These are phyloP conservation scores for Cosmia pyralina DNA, from an alignment of 2,888 invertebrate genomes.

Conservation along the genomic window DNA sequence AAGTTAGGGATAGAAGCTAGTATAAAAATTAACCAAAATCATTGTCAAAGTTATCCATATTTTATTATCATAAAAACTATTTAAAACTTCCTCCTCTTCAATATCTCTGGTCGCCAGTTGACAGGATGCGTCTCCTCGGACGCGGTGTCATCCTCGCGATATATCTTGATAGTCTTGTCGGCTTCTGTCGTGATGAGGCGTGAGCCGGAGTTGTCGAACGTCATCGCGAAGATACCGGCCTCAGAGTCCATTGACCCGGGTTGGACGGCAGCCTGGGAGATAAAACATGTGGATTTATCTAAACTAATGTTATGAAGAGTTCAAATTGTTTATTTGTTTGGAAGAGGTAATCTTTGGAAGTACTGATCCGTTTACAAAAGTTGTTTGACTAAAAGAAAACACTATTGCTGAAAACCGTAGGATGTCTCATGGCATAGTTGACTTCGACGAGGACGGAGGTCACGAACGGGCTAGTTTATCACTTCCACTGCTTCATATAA, in stretches of 20 bases:
- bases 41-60: conserved; percentile 27
- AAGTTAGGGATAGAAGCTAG: background rate
- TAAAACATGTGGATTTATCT: background rate
- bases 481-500: background rate
- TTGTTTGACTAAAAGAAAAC: background rate
- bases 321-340: background rate
- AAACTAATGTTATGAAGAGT: background rate
- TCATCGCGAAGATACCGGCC: conserved; percentile 98
- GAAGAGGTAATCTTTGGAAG: background rate
- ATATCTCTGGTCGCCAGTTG: conserved; percentile 99
- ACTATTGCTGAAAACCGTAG: no score
- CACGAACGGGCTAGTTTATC: background rate
- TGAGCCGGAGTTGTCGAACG: conserved; percentile 98
- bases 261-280: conserved; percentile 95
- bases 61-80: conserved; percentile 25
- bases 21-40: background rate
- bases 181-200: conserved; percentile 99
- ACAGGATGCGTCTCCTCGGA: conserved; percentile 99
- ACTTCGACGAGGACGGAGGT: background rate
- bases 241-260: conserved; percentile 99
- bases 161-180: conserved; percentile 99
- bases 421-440: background rate
- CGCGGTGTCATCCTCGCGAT: conserved; percentile 98
- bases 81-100: conserved; percentile 97
- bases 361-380: background rate